A percentile compares a stretch with the other conserved stretches of the same genome.
Conservation (phyloP, 2,113 vertebrate species). For the Daphoenositta chrysoptera region DNA sequence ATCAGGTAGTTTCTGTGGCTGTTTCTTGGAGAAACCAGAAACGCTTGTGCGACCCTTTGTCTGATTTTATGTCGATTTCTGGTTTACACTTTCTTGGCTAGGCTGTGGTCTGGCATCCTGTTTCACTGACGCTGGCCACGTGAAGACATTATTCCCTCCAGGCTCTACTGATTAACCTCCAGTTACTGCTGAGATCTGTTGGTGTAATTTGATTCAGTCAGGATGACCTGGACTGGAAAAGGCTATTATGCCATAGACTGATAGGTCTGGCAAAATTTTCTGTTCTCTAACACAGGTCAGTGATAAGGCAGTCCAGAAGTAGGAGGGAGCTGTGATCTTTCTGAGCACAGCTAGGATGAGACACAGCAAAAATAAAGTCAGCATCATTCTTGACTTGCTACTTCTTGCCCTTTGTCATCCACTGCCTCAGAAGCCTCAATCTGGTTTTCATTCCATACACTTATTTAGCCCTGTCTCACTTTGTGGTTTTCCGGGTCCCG, state of each 20-base stretch:
- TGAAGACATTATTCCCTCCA: not conserved
- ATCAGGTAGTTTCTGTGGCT: not conserved
- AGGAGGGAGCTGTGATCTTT: not conserved
- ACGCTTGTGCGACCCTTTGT: not conserved
- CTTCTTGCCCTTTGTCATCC: not conserved
- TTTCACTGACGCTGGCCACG: accelerated
- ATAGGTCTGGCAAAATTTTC: not conserved
- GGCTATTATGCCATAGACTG: not conserved
- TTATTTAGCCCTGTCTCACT: not conserved
- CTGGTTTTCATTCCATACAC: not conserved
- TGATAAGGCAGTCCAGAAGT: not conserved
- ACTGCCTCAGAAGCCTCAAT: not conserved
- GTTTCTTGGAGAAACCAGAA: not conserved
- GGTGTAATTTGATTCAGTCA: not conserved
- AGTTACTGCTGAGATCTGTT: not conserved
- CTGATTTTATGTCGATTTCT: not conserved
- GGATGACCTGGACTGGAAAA: not conserved
- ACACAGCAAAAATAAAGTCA: not conserved
- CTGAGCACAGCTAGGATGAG: not conserved
- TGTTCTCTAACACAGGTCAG: not conserved
- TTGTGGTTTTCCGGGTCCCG: not conserved
- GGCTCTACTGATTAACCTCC: not conserved
- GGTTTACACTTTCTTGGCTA: not conserved
- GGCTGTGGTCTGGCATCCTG: not conserved
- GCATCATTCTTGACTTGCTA: not conserved